Conservation (phyloP, 2,113 vertebrate genomes). For the Eulemur rufifrons region DNA sequence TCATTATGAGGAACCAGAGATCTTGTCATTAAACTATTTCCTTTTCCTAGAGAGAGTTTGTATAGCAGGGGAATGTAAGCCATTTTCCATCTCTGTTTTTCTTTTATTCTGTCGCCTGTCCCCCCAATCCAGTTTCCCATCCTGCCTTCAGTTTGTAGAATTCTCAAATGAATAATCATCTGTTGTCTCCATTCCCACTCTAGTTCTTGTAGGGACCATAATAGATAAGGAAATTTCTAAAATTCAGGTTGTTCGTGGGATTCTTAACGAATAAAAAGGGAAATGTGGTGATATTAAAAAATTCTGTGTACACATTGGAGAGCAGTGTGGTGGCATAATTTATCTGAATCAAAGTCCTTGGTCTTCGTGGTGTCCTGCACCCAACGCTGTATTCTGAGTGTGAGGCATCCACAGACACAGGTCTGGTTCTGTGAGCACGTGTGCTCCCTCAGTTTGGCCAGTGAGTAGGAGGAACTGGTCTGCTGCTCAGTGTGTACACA, state of each 20-base stretch:
- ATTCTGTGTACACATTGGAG: background rate
- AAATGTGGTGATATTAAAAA: background rate
- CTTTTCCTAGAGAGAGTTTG: background rate
- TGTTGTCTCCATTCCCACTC: background rate
- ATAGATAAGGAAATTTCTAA: conserved; percentile 28
- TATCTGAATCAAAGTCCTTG: background rate
- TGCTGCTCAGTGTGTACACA: no score
- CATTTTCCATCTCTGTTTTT: background rate
- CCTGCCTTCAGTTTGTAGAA: background rate
- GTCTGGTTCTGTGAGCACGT: background rate
- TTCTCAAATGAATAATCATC: background rate
- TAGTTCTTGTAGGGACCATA: background rate
- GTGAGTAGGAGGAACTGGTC: background rate
- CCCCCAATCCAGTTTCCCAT: background rate
- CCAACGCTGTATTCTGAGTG: background rate
- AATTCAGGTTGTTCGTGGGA: background rate
- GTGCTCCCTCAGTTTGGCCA: background rate
- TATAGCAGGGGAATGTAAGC: background rate
- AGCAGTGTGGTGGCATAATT: background rate
- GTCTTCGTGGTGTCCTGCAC: background rate
- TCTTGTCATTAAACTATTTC: background rate
- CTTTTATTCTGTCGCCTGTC: background rate
- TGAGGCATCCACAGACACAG: background rate
- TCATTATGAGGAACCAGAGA: background rate
- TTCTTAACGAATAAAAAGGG: conserved; percentile 45